A percentile compares a stretch with the other conserved stretches of the same genome.
Evolutionary conservation across 2,888 invertebrate species (phyloP).

Genomic region (Chorisops tibialis): DNA sequence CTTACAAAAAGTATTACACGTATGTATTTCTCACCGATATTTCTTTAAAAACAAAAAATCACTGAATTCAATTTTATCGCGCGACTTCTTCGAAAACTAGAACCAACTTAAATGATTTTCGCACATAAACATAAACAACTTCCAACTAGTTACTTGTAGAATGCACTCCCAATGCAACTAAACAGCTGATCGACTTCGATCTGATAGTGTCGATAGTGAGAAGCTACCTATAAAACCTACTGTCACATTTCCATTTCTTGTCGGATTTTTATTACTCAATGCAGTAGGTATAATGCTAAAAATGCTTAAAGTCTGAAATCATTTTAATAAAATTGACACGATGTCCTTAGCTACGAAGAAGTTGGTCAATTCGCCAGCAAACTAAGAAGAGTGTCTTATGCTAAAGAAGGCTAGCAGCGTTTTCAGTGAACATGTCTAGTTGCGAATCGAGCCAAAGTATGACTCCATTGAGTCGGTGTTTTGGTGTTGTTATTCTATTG

Average conservation of each 20-base stretch:
- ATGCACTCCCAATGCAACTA: not conserved
- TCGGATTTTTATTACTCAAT: not conserved
- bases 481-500: not conserved
- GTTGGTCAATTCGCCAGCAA: not conserved
- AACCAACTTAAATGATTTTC: no score
- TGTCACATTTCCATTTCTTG: not conserved
- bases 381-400: no score
- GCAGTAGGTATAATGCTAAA: not conserved
- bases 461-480: no score
- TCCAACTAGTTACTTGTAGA: not conserved
- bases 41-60: no score
- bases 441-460: no score
- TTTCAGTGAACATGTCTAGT: no score
- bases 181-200: not conserved
- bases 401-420: no score
- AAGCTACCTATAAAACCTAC: not conserved
- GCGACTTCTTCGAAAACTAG: no score
- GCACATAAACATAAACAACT: no score
- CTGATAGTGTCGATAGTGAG: not conserved
- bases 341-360: constrained; percentile 18
- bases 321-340: constrained; percentile 26
- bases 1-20: no score
- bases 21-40: no score
- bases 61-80: no score
- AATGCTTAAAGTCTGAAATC: not conserved